phyloP scores from a whole-genome alignment of 2,113 vertebrate species.

The Gobius niger region DNA sequence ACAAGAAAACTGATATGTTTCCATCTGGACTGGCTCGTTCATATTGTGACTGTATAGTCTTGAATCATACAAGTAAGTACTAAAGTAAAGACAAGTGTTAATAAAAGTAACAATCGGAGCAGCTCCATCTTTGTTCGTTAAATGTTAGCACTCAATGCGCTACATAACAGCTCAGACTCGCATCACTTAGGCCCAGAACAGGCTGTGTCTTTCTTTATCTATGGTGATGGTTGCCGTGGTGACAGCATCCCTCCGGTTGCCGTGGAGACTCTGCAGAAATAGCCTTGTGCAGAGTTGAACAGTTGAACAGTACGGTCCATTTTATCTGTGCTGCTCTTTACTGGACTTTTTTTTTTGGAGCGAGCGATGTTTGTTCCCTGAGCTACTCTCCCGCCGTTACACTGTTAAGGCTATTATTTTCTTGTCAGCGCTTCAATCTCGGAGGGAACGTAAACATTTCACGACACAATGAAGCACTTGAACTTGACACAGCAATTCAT shows the following conservation, averaged over 20 bases:
- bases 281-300: conserved; percentile 40
- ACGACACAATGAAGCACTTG: neutral
- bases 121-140: too few relatives aligned
- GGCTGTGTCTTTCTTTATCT: conserved; percentile 43
- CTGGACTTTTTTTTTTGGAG: neutral
- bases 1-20: too few relatives aligned
- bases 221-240: conserved; percentile 50
- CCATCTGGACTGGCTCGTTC: too few relatives aligned
- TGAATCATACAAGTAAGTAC: neutral
- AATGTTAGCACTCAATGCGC: conserved; percentile 4
- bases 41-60: too few relatives aligned
- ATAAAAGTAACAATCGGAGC: neutral
- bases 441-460: neutral
- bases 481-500: neutral
- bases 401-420: conserved; percentile 2
- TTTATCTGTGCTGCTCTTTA: conserved; percentile 7
- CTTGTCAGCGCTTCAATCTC: neutral
- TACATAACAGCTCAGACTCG: conserved; percentile 5
- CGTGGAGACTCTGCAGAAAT: conserved; percentile 51
- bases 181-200: conserved; percentile 30
- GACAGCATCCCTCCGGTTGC: conserved; percentile 64
- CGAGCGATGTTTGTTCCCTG: neutral
- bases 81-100: neutral
- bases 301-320: conserved; percentile 26
- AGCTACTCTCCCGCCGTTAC: neutral